Base-by-base conservation (phyloP, 2,113 vertebrate genomes). In the Apodemus speciosus region DNA sequence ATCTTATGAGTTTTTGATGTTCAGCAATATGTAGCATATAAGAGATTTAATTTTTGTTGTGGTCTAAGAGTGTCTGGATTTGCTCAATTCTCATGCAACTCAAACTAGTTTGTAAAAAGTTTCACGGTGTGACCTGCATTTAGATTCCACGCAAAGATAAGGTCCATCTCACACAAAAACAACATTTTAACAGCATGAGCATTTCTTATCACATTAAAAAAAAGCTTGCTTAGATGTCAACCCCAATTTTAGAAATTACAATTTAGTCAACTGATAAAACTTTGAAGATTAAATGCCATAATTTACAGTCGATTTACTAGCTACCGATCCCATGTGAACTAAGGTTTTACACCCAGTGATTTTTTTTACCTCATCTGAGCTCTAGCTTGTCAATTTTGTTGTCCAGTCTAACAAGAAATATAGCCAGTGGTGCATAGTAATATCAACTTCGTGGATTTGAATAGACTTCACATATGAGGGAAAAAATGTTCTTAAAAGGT, bases 191-290 rank as follows among this genome's bases (percentile, higher is more conserved):
- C 69, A 94, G 73, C 53, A 58, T 88, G 60, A 38, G 23, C 46
- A 94, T 73, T 95, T 93, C 56, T 92, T 93, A 58, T 79, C 62
- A 84, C 14, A 92, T 46, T 56, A 64, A 96, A 94, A 94, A 86
- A 94, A 93, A 85, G 25, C 3, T 92, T 88, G 93, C 83, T 80
- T 93, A 92, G 43, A 91, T 95, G 93, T 95, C 96, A 95, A 53
- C 40, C 94, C n/a, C 53, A 97, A 96, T 96, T 95, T 93, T 90
- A 95, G 72, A 72, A 92, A 96, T 94, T 95, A 93, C 84, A 96
- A 96, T 60, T 96, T 96, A 96, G n/a, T 96, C 91, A 96, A 97
- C 95, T 96, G 95, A 75, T 68, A 94, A 84, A 95, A 96, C 89
- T 96, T 95, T 95, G 90, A 95, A 94, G 86, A 89, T 93, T 95